Base-by-base conservation (phyloP, 2,113 vertebrate genomes). In the Anseranas semipalmata region DNA sequence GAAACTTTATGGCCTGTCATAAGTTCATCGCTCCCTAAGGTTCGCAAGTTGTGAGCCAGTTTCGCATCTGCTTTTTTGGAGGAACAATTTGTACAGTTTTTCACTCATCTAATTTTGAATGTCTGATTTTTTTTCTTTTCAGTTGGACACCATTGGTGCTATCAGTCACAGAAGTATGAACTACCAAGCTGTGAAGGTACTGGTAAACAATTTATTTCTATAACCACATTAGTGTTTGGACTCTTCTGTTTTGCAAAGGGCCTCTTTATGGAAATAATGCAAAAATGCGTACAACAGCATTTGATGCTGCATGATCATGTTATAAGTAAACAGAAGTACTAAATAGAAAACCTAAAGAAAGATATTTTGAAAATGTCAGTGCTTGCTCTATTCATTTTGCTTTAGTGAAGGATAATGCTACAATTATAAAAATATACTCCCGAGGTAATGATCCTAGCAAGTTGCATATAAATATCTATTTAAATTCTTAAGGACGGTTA, bases 111-210 rank as follows among this genome's bases (percentile, higher is more conserved):
- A 1, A 55, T 50, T 75, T 35, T n/a, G 5, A 39, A 21, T 37
- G 35, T 24, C 30, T 81, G 41, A 6, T 21, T 10, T 9, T 33
- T 5, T 63, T 48, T 74, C 48, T 85, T 72, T 19, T 4, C 53
- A 97, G 95, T 62, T 39, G 60, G 48, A 45, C 7, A 17, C 16
- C 33, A 56, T 3, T 97, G 97, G 97, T 97, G 97, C 65, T 97
- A 97, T 15, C 70, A 17, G 28, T 91, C 96, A 10, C 97, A 97
- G 80, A 86, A 85, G 59, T 12, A 66, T 19, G 45, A 74, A 1
- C 8, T 35, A 3, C 41, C 87, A 2, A 3, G 4, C 3, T 97
- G 97, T 28, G 2, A 68, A 97, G 97, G 97, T 97, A 97, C 33
- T 41, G 72, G 39, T 55, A 8, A 41, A 21, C 2, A 12, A 48